Base-by-base conservation (phyloP, 1,140 invertebrate species). In the Atopsyche davidsoni region DNA sequence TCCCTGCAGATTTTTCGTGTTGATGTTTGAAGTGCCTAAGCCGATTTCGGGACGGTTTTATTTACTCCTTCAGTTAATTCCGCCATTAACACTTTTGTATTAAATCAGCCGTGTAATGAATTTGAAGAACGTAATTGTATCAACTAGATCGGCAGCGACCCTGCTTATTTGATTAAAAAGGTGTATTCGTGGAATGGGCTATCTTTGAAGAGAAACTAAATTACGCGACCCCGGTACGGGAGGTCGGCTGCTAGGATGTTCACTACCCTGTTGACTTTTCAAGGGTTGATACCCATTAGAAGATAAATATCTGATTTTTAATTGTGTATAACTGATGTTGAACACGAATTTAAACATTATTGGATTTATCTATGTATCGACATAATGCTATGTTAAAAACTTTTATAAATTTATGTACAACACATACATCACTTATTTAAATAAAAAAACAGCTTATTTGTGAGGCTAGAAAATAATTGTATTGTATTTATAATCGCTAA, bases 31-130 rank as follows among this genome's bases (percentile, higher is more conserved):
- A 44, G 18, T 46, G 34, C 21, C 17, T 34, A 7, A 14, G 17
- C 11, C 39, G 39, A 42, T 17, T 22, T 42, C 10, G 14, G 24
- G 41, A 3, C 28, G 17, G n/a, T 19, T 13, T n/a, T 34, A 54
- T 54, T 53, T 31, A 36, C 48, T 48, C 43, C 28, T 28, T 54
- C 46, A 41, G 42, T 54, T 34, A 44, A 44, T 54, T 55, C 46
- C 16, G 4, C 46, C 53, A 49, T 55, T 50, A 50, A 55, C 53
- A 55, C 53, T 50, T 55, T 55, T 55, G 46, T 38, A 40, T 55
- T 50, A 49, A 55, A 55, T 55, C 53, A 46, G 32, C 41, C 46
- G 46, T 36, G 40, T 49, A 50, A 54, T 54, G 52, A 54, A 54
- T 54, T 38, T 45, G 39, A 47, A 53, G 45, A 36, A 28, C 46